These are phyloP conservation scores for Diacarnus erythraeanus DNA, from an alignment of 37 sponge, comb jelly and placozoan species.

Conservation along the genomic window DNA sequence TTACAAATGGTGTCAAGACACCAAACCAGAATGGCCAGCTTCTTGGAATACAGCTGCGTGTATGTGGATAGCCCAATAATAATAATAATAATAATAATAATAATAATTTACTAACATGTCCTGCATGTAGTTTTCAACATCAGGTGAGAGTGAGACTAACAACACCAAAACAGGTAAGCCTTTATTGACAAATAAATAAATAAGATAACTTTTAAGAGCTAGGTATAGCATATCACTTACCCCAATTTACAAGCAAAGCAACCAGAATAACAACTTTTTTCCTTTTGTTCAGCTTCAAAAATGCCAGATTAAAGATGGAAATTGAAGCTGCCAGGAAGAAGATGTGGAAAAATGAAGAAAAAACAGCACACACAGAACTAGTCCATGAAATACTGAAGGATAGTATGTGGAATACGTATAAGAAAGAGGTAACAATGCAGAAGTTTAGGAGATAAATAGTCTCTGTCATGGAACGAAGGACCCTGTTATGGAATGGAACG, in stretches of 20 bases:
- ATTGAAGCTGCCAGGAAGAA: constrained; percentile 6
- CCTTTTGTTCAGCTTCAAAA: background rate
- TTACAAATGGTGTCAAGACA: background rate
- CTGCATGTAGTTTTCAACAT: background rate
- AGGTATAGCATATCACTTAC: constrained; percentile 14
- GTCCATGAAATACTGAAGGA: background rate
- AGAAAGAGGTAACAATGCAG: background rate
- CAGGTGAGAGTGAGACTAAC: background rate
- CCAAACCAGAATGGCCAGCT: constrained; percentile 4
- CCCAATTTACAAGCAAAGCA: constrained; percentile 2
- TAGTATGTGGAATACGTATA: background rate
- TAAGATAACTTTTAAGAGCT: background rate
- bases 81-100: no score
- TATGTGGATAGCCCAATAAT: no score
- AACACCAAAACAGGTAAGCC: constrained; percentile 18
- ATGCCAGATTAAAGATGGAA: background rate
- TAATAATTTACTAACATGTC: background rate
- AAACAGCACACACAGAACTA: background rate
- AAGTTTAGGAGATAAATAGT: constrained; percentile 4
- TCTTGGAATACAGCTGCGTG: constrained; percentile 17
- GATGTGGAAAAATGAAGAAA: constrained; percentile 2
- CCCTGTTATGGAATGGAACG: no score
- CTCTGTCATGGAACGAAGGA: background rate
- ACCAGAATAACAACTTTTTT: background rate
- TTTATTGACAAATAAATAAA: background rate